Base-by-base conservation (phyloP, 2,888 invertebrate species). In the Archips crataeganus region DNA sequence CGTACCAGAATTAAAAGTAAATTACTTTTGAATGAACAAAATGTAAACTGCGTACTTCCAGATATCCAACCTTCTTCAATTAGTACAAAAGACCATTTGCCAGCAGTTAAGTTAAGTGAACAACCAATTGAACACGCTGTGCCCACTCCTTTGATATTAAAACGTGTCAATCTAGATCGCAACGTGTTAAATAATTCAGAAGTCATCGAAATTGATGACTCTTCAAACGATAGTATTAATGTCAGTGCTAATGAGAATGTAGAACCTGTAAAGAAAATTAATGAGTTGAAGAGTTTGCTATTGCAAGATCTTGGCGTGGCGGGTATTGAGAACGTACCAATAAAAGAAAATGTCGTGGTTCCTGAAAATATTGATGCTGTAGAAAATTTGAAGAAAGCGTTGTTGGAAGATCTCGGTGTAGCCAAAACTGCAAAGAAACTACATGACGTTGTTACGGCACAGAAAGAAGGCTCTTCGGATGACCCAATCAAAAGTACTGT, bases 171-270 rank as follows among this genome's bases (percentile, higher is more conserved):
- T 42, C 32, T 11, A 8, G 39, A 13, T 32, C 39, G 45, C 13
- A 39, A 13, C 11, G 39, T 10, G 9, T n/a, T 34, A 23, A 51
- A 70, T 36, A 65, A 70, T 36, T 6, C 75, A 15, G 82, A 87
- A 23, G 74, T 87, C 34, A 87, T 85, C 70, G 87, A 89, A 82
- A 84, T 90, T 61, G 88, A 90, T 70, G 90, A 90, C 75, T 89
- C 89, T 3, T 87, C 88, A 9, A 86, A 84, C 78, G 89, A 90
- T 23, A 82, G 81, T 75, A 60, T 73, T 9, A 60, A 67, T 64
- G 9, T 62, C 51, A 10, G 2, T n/a, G 49, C 15, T 62, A 39
- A 42, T 54, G 45, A 11, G 51, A 72, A 66, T 9, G 23, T 45
- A 51, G 61, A 68, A 13, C 71, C 77, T 42, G 67, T 77, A 57